Conservation (phyloP, 2,888 invertebrate species). For the Cylloceria caligata region DNA sequence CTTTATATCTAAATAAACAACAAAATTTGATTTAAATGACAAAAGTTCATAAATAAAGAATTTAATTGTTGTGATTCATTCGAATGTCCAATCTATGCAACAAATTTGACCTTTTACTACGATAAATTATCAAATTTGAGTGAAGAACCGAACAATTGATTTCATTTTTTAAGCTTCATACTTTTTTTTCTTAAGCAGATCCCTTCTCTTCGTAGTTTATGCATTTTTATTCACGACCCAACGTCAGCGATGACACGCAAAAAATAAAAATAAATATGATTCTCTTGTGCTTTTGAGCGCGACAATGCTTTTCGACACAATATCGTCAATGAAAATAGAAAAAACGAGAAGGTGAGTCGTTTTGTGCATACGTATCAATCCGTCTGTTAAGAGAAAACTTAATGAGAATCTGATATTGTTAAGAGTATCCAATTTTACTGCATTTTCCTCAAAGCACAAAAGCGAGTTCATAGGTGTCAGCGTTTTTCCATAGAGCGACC, state of each 20-base stretch:
- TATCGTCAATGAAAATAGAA: background rate
- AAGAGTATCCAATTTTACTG: background rate
- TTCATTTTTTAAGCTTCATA: background rate
- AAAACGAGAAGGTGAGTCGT: background rate
- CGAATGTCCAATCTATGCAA: too few species aligned
- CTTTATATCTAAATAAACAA: too few species aligned
- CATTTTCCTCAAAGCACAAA: background rate
- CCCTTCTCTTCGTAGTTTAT: background rate
- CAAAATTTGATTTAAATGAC: too few species aligned
- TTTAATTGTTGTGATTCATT: too few species aligned
- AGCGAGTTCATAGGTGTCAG: background rate
- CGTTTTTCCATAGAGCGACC: conserved; percentile 1
- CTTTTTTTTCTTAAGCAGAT: background rate
- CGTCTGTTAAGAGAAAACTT: background rate
- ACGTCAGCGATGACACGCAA: background rate
- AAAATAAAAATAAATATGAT: background rate
- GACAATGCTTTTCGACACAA: background rate
- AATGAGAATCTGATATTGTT: conserved; percentile 9
- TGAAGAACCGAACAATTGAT: background rate
- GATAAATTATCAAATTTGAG: too few species aligned
- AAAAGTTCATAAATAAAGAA: too few species aligned
- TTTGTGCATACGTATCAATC: conserved; percentile 7
- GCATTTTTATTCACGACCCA: background rate
- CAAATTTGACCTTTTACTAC: too few species aligned
- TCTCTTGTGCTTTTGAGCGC: background rate